A percentile compares a stretch with the other conserved stretches of the same genome.
These are phyloP conservation scores for Zophobas morio DNA, from an alignment of 1,140 invertebrate genomes.

Conservation along the genomic window DNA sequence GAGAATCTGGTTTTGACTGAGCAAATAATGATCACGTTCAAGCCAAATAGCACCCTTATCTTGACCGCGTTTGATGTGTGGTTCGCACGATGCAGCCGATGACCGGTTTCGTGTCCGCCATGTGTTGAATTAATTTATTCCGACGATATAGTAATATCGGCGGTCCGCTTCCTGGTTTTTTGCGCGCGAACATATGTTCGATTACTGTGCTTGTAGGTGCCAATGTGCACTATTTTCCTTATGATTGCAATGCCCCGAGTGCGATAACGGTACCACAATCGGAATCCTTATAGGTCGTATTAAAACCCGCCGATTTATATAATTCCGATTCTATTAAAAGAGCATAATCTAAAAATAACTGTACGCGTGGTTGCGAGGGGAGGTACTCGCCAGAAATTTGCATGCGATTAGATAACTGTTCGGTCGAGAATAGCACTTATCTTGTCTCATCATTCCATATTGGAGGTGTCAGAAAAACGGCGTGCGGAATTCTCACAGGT, in stretches of 20 bases:
- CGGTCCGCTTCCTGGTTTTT: conserved; percentile 33
- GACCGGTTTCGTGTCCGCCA: conserved; percentile 10
- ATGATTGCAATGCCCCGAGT: conserved; percentile 30
- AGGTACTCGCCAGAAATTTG: conserved; percentile 23
- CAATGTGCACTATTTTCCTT: conserved; percentile 30
- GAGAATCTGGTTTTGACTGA: too few species aligned
- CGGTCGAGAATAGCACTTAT: conserved; percentile 5
- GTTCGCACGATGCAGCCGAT: neutral
- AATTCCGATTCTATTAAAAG: conserved; percentile 21
- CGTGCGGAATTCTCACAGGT: neutral
- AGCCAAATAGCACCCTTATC: neutral
- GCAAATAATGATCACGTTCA: too few species aligned
- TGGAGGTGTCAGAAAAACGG: neutral
- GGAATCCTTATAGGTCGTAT: conserved; percentile 20
- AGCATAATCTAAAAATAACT: conserved; percentile 38
- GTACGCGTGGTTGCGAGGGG: conserved; percentile 34
- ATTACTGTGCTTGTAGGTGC: conserved; percentile 35
- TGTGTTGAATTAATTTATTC: conserved; percentile 36
- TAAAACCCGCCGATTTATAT: conserved; percentile 24
- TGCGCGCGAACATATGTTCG: conserved; percentile 6
- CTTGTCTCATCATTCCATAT: conserved; percentile 12
- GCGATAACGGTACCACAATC: conserved; percentile 3
- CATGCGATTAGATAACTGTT: conserved; percentile 41
- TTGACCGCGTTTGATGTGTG: neutral
- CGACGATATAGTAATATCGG: conserved; percentile 1